Base-by-base conservation (phyloP, 2,797 vertebrate species). In the Chrysocyon brachyurus region DNA sequence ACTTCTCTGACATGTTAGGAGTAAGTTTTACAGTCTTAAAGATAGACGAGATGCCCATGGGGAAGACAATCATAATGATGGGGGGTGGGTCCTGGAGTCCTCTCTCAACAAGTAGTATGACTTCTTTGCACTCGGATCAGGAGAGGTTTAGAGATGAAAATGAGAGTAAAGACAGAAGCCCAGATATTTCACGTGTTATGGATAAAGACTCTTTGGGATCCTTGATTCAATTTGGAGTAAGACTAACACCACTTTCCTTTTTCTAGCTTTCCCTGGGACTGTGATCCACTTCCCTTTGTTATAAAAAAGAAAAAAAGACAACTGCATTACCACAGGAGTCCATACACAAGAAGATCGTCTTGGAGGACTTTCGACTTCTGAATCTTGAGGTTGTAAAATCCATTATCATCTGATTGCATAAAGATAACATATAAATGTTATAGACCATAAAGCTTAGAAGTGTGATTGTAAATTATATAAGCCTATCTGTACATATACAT, bases 361-460 rank as follows among this genome's bases (percentile, higher is more conserved):
- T 94, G 24, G 86, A 97, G 46, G 66, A 95, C 88, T 97, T 97
- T 88, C 73, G 96, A 97, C 84, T 98, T 97, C 96, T 90, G 95
- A 92, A 87, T 95, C 94, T 96, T 61, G 33, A 90, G 86, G 66
- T 79, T 97, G 24, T 97, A 97, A 97, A 98, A 96, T 82, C 87
- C 91, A 96, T 98, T 98, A 98, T 97, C 70, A 95, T 96, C 68
- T 22, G 83, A 97, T 88, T 97, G 92, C 91, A 98, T 98, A 96
- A 98, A 98, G 97, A 96, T 97, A 98, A 96, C 92, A 98, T 91
- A 96, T 94, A 97, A 98, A 97, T 96, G 96, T 98, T 96, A 96
- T 97, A 98, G 90, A 77, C 72, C 83, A 66, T 97, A 94, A 97
- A 98, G 90, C 52, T 90, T 78, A 46, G 85, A 36, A 94, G 84